Evolutionary conservation across 2,888 invertebrate genomes (phyloP).

Genomic region (Nasonovia ribisnigri): DNA sequence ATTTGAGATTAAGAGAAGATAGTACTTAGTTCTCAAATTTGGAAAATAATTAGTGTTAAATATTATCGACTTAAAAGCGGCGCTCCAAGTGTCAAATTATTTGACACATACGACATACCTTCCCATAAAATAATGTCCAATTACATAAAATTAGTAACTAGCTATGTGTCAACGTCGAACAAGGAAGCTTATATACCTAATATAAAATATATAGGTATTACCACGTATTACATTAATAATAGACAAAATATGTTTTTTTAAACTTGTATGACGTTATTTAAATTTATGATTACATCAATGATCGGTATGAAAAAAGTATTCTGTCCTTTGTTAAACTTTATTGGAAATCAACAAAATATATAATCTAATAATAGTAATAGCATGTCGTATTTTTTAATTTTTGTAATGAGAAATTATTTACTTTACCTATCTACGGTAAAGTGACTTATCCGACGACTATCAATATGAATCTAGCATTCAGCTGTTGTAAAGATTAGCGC

Average conservation of each 20-base stretch:
- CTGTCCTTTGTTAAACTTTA: no score
- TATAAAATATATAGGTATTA: background rate
- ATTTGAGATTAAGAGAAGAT: background rate
- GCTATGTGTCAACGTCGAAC: background rate
- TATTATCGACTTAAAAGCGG: background rate
- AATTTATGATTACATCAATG: background rate
- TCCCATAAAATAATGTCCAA: background rate
- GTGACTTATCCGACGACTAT: no score
- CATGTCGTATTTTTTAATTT: no score
- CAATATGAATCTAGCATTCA: no score
- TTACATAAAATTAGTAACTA: background rate
- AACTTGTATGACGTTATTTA: background rate
- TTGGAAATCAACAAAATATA: no score
- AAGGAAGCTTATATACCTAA: background rate
- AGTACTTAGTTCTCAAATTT: background rate
- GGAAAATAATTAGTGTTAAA: background rate
- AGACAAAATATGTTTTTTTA: background rate
- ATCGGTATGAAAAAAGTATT: no score
- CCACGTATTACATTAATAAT: background rate
- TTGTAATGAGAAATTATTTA: no score
- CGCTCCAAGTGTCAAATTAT: background rate
- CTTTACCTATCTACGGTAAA: no score
- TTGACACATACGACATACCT: background rate
- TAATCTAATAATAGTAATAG: no score
- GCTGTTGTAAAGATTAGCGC: no score